Base-by-base conservation (phyloP, 2,888 invertebrate genomes). In the Ormyrus labotus region DNA sequence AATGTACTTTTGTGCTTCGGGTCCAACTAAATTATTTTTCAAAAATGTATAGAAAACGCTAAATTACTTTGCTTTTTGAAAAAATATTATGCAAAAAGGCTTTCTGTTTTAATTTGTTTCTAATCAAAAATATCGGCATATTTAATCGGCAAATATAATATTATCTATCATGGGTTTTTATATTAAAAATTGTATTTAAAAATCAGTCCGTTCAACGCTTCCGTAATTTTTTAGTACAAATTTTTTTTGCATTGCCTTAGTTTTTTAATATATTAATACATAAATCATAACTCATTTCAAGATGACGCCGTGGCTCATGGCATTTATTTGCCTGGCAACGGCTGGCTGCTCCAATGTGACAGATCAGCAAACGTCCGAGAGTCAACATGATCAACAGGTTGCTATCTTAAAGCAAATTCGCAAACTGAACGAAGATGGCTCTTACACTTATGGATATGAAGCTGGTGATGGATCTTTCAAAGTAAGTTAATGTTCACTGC, bases 381-480 rank as follows among this genome's bases (percentile, higher is more conserved):
- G 94, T 5, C 94, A 93, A 83, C 94, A 94, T 84, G 93, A 94
- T 70, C 92, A 93, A 61, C 95, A 95, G 90, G 93, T 95, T 19
- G 95, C 96, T 88, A 96, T 96, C 85, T 93, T 96, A 48, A 96
- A 96, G 88, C 95, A 96, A 90, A 95, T 96, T 85, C 94, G 96
- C 83, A 93, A 95, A 87, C 92, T 96, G 3, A 96, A 96, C 88
- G 95, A 95, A 72, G 96, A 96, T 88, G 96, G 96, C 50, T 96
- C 96, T 0, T 96, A 96, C 87, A 96, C 96, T 0, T 95, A 95
- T 83, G 96, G 96, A 0, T 96, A 96, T 87, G 96, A 96, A 91
- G 96, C 96, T 3, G 96, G 95, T 69, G 96, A 96, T 89, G 96
- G 96, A 5, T 95, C 96, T 0, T 96, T 96, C 90, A 96, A 96